These are phyloP conservation scores for Ectropis grisescens DNA, from an alignment of 1,140 invertebrate genomes.

Conservation along the genomic window DNA sequence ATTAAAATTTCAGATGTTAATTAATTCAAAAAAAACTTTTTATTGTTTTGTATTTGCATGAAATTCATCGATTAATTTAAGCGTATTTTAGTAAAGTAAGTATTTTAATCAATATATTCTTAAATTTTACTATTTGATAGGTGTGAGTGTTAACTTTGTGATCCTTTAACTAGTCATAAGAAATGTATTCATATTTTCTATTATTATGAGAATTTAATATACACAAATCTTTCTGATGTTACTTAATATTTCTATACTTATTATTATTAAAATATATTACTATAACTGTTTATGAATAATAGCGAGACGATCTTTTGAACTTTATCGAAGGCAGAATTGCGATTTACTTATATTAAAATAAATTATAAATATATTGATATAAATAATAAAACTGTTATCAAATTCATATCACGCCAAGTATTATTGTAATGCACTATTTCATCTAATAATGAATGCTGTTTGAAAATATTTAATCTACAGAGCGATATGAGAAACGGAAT, in stretches of 20 bases:
- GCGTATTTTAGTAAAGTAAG: too few species aligned
- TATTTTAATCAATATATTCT: too few species aligned
- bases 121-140: constrained; percentile 2
- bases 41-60: too few species aligned
- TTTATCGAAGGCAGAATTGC: constrained; percentile 39
- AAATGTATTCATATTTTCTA: constrained; percentile 67
- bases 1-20: too few species aligned
- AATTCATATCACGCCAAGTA: constrained; percentile 42
- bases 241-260: constrained; percentile 38
- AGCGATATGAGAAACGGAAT: not conserved
- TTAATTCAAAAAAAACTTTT: too few species aligned
- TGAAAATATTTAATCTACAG: constrained; percentile 9
- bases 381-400: constrained; percentile 25
- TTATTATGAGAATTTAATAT: constrained; percentile 53
- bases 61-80: too few species aligned
- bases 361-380: constrained; percentile 20
- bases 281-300: constrained; percentile 20
- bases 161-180: constrained; percentile 54
- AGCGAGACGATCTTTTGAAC: constrained; percentile 42
- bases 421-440: constrained; percentile 44
- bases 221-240: constrained; percentile 48
- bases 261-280: constrained; percentile 31
- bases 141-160: constrained; percentile 50
- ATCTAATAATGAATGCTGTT: constrained; percentile 23
- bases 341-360: too few species aligned